A percentile compares a stretch with the other conserved stretches of the same genome.
These are phyloP conservation scores for Metallyticus violacea DNA, from an alignment of 2,888 invertebrate species.

Conservation along the genomic window DNA sequence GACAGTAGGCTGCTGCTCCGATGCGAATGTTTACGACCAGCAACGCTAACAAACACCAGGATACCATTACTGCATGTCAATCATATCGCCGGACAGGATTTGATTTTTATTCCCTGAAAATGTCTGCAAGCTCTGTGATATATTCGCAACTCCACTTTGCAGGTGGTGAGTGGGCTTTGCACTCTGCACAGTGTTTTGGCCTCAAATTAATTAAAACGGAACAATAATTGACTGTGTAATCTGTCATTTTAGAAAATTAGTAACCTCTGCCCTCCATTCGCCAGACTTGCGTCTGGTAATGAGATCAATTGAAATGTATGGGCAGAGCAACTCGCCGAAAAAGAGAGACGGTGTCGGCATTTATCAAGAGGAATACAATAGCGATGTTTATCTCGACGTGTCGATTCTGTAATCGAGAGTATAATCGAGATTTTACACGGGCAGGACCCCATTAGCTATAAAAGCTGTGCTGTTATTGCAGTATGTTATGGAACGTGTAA, in stretches of 20 bases:
- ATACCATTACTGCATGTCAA: neutral
- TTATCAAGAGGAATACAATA: neutral
- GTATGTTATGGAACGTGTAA: neutral
- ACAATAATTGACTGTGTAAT: neutral
- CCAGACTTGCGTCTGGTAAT: neutral
- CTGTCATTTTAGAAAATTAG: neutral
- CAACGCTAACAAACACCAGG: neutral
- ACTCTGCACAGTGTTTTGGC: neutral
- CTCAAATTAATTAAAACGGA: constrained; percentile 2
- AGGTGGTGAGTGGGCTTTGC: neutral
- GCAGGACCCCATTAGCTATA: neutral
- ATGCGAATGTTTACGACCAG: neutral
- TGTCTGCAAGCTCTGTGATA: neutral
- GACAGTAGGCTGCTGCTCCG: neutral
- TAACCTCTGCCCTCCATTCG: constrained; percentile 3
- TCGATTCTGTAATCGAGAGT: neutral
- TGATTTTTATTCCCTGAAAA: neutral
- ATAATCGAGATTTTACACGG: neutral
- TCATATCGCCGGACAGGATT: neutral
- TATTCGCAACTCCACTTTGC: neutral
- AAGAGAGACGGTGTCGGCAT: neutral
- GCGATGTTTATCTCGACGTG: neutral
- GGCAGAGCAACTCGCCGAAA: neutral
- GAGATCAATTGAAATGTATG: constrained; percentile 2
- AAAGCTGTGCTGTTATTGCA: neutral